Evolutionary conservation across 2,113 vertebrate genomes (phyloP).

Genomic region (Lichenostomus cassidix): DNA sequence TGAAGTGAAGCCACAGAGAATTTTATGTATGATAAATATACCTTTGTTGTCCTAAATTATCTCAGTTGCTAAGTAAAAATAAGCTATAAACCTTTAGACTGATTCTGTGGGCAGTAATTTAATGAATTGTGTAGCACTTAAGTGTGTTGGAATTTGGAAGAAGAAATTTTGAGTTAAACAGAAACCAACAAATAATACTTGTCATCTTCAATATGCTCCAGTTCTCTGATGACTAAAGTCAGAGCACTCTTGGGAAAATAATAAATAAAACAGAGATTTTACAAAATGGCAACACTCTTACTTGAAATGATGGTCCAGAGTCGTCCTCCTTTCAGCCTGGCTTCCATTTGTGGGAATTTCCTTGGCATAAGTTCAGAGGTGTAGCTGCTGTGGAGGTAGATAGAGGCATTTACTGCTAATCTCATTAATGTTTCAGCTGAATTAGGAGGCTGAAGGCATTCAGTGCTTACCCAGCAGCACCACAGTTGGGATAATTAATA

Average conservation of each 20-base stretch:
- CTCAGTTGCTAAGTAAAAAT: background rate
- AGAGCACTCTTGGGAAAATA: background rate
- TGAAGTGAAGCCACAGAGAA: background rate
- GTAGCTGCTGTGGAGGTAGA: constrained; percentile 43
- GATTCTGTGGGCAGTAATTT: background rate
- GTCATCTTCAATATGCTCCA: background rate
- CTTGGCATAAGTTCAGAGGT: background rate
- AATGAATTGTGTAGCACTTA: background rate
- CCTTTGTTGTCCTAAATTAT: background rate
- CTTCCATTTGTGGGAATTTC: background rate
- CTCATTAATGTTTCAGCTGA: constrained; percentile 40
- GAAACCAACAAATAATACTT: background rate
- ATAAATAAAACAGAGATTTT: background rate
- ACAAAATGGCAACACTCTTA: background rate
- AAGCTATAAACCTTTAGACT: background rate
- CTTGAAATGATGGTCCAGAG: background rate
- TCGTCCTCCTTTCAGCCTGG: background rate
- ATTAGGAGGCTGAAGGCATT: background rate
- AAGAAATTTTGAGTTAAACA: background rate
- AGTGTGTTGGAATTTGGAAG: background rate
- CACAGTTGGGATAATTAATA: background rate
- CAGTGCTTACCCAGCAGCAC: background rate
- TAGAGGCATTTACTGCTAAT: constrained; percentile 56
- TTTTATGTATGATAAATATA: background rate
- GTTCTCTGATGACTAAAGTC: background rate